Evolutionary conservation across 1,140 invertebrate genomes (phyloP).

Genomic region (Cecropterus lyciades): DNA sequence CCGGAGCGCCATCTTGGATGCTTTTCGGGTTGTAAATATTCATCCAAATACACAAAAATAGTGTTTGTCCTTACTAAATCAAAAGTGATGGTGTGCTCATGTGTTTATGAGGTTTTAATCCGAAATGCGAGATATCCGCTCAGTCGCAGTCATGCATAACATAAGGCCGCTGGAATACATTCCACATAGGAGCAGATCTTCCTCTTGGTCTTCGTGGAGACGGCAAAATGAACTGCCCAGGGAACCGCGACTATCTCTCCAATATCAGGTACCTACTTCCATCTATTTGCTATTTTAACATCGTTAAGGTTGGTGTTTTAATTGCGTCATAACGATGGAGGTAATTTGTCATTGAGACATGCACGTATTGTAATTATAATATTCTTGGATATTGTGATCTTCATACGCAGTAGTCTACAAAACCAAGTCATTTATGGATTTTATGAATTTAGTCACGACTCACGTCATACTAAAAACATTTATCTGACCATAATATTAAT

Average conservation of each 20-base stretch:
- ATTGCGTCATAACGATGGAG: background rate
- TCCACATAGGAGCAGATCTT: conserved; percentile 62
- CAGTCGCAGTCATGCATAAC: conserved; percentile 63
- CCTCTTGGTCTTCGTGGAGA: conserved; percentile 64
- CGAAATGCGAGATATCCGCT: conserved; percentile 66
- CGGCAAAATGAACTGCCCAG: conserved; percentile 50
- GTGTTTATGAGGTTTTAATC: conserved; percentile 42
- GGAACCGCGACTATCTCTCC: conserved; percentile 70
- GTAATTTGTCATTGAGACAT: background rate
- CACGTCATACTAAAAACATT: no score
- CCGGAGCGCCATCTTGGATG: conserved; percentile 54
- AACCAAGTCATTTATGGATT: no score
- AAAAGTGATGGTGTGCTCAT: conserved; percentile 63
- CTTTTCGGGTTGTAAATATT: conserved; percentile 51
- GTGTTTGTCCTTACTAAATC: conserved; percentile 9
- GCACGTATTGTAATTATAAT: background rate
- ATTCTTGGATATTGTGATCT: background rate
- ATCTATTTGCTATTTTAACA: background rate
- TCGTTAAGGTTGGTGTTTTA: background rate
- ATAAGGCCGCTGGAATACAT: conserved; percentile 55
- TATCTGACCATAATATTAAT: no score
- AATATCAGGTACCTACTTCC: conserved; percentile 65
- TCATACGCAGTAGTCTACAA: background rate
- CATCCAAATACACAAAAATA: conserved; percentile 6
- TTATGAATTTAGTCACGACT: no score